Conservation (phyloP, 1,140 invertebrate genomes). For the Notospermus geniculatus region DNA sequence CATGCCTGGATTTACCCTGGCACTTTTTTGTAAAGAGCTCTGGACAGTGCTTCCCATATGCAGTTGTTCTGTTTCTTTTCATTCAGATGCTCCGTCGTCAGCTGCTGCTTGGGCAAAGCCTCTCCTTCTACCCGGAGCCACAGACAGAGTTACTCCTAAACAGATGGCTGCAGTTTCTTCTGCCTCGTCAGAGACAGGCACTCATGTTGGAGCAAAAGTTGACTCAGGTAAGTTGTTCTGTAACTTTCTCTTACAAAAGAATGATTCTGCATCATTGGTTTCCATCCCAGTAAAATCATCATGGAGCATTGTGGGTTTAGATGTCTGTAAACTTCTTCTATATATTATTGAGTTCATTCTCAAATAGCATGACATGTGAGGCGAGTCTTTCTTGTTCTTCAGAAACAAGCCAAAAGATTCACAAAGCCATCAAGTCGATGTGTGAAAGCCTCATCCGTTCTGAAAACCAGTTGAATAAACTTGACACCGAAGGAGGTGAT, state of each 20-base stretch:
- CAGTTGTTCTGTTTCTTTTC: no score
- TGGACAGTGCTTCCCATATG: not conserved
- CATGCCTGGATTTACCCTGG: no score
- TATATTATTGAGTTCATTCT: no score
- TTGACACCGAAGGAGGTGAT: constrained; percentile 77
- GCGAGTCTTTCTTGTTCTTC: not conserved
- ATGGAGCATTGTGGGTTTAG: no score
- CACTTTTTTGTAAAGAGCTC: no score
- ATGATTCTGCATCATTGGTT: no score
- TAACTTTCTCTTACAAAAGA: no score
- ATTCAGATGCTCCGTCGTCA: constrained; percentile 38
- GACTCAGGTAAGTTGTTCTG: not conserved
- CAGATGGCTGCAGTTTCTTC: constrained; percentile 21
- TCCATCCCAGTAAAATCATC: no score
- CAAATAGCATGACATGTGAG: no score
- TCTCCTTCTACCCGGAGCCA: constrained; percentile 29
- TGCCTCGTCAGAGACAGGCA: not conserved
- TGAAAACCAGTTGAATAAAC: constrained; percentile 65
- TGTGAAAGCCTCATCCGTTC: constrained; percentile 59
- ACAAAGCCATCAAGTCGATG: constrained; percentile 41
- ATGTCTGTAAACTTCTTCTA: no score
- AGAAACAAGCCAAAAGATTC: constrained; percentile 8
- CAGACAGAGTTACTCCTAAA: constrained; percentile 33
- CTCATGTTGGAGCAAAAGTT: not conserved
- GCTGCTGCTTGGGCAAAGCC: constrained; percentile 45